A percentile compares a stretch with the other conserved stretches of the same genome.
phyloP scores from a whole-genome alignment of 2,797 vertebrate genomes.

The Galaxias olidus region DNA sequence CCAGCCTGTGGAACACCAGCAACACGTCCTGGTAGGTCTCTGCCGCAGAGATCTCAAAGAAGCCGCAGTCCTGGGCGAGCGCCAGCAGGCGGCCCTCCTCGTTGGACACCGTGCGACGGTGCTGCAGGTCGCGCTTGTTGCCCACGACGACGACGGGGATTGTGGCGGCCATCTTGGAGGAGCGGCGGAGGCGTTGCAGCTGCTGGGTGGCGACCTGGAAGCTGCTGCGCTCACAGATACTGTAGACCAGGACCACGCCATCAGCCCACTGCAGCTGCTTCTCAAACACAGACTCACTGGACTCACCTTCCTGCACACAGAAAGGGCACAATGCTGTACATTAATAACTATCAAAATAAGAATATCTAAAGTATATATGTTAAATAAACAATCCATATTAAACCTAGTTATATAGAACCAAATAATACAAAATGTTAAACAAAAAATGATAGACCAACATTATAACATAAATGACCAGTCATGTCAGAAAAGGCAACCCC shows the following conservation, averaged over 20 bases:
- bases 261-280: constrained; percentile 79
- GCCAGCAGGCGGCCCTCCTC: constrained; percentile 79
- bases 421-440: too few relatives aligned
- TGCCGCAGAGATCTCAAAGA: constrained; percentile 80
- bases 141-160: constrained; percentile 75
- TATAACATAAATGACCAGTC: neutral
- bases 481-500: too few relatives aligned
- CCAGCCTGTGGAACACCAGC: constrained; percentile 75
- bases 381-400: too few relatives aligned
- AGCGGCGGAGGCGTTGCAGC: constrained; percentile 65
- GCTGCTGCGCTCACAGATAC: constrained; percentile 81
- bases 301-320: constrained; percentile 44
- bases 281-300: constrained; percentile 52
- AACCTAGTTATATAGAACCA: too few relatives aligned
- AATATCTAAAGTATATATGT: too few relatives aligned
- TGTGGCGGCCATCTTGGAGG: constrained; percentile 47
- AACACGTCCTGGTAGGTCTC: constrained; percentile 80
- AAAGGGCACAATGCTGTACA: neutral
- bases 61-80: constrained; percentile 70
- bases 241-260: constrained; percentile 79
- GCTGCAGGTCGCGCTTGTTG: constrained; percentile 80
- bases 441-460: neutral
- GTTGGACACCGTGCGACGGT: constrained; percentile 72
- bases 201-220: constrained; percentile 70
- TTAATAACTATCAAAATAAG: neutral